Conservation (phyloP, 2,888 invertebrate genomes). For the Protonemura montana region DNA sequence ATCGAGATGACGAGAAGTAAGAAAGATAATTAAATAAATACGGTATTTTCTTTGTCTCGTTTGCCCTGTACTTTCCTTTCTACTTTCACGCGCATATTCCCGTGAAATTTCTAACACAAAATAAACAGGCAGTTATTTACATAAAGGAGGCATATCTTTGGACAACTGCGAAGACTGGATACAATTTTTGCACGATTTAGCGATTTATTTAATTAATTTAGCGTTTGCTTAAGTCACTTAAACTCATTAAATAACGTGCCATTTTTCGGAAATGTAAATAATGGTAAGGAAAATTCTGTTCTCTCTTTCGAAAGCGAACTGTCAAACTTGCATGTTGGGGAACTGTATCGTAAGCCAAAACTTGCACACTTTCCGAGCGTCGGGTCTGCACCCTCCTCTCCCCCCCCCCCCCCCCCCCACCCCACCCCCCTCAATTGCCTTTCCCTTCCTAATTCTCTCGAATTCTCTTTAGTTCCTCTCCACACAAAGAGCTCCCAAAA, state of each 20-base stretch:
- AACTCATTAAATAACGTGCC: background rate
- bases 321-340: background rate
- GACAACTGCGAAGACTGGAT: no score
- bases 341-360: conserved; percentile 1
- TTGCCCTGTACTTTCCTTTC: no score
- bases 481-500: conserved; percentile 33
- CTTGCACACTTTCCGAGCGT: conserved; percentile 15
- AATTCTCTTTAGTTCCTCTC: conserved; percentile 33
- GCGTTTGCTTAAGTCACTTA: background rate
- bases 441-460: conserved; percentile 33
- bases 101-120: background rate
- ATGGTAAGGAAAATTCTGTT: background rate
- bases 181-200: no score
- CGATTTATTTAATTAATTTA: no score
- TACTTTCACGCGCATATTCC: background rate
- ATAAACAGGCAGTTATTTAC: background rate
- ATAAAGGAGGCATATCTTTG: no score
- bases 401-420: conserved; percentile 35
- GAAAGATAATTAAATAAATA: conserved; percentile 26
- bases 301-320: background rate
- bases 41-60: conserved; percentile 26
- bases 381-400: conserved; percentile 35
- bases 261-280: background rate
- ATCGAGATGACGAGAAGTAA: background rate
- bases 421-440: conserved; percentile 41